Evolutionary conservation across 2,113 vertebrate genomes (phyloP).

Genomic region (Xiphophorus couchianus): DNA sequence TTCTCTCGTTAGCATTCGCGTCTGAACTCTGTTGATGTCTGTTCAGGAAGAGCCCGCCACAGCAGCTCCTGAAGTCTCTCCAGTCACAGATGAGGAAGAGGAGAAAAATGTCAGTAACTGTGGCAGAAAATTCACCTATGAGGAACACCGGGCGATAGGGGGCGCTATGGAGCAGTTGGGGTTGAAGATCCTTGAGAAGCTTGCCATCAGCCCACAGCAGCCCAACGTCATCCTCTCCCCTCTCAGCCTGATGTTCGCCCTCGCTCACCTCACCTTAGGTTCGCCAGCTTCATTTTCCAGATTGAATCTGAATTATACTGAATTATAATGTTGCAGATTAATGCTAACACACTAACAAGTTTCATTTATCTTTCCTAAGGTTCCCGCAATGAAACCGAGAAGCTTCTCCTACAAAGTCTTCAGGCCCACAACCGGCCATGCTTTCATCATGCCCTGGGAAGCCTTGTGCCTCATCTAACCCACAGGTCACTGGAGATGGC

Average conservation of each 20-base stretch:
- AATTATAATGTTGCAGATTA: background rate
- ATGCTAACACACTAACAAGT: background rate
- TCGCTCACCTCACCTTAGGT: conserved; percentile 60
- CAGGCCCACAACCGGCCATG: conserved; percentile 31
- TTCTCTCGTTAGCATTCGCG: background rate
- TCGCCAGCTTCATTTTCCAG: background rate
- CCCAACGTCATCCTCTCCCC: conserved; percentile 53
- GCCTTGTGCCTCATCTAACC: conserved; percentile 37
- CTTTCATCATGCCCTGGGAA: conserved; percentile 52
- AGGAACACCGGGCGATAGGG: conserved; percentile 31
- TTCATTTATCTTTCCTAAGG: conserved; percentile 26
- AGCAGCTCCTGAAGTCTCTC: conserved; percentile 1
- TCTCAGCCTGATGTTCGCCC: conserved; percentile 52
- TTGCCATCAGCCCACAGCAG: conserved; percentile 37
- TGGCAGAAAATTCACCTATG: conserved; percentile 1
- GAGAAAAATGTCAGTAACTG: conserved; percentile 15
- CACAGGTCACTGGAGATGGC: conserved; percentile 50
- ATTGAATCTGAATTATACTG: background rate
- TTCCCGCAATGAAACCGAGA: conserved; percentile 47
- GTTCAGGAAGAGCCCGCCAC: conserved; percentile 26
- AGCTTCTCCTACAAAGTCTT: conserved; percentile 48
- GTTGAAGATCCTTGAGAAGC: conserved; percentile 45
- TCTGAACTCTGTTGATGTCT: background rate
- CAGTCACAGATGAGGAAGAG: background rate
- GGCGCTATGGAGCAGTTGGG: conserved; percentile 49